phyloP scores from a whole-genome alignment of 1,140 invertebrate genomes.

The Brachionus angularis region DNA sequence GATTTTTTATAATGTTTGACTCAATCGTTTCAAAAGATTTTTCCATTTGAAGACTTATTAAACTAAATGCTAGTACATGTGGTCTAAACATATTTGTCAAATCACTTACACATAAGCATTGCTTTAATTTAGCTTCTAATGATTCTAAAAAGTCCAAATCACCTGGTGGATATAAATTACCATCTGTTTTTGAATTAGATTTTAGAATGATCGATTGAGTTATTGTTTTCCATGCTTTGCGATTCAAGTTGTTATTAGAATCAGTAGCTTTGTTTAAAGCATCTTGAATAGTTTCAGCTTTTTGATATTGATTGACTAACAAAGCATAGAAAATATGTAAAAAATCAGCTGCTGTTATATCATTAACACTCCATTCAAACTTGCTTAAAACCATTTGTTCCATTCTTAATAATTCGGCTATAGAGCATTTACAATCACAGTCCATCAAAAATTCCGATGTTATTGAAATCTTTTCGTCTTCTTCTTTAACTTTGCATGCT shows the following conservation, averaged over 20 bases:
- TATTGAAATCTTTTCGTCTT: conserved; percentile 58
- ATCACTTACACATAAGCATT: conserved; percentile 12
- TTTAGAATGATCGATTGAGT: too few species aligned
- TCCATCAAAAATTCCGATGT: conserved; percentile 53
- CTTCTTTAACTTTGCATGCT: conserved; percentile 57
- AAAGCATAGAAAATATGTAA: conserved; percentile 50
- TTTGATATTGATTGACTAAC: conserved; percentile 2
- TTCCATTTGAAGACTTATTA: conserved; percentile 21
- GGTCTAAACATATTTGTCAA: conserved; percentile 4
- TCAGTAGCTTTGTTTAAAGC: neutral
- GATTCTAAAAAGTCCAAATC: conserved; percentile 34
- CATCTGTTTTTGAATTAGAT: too few species aligned
- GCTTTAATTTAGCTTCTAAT: conserved; percentile 5
- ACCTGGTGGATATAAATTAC: conserved; percentile 7
- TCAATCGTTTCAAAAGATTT: neutral
- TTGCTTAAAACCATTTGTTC: conserved; percentile 55
- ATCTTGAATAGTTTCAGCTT: too few species aligned
- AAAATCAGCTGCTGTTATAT: conserved; percentile 54
- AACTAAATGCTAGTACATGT: conserved; percentile 7
- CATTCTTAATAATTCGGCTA: conserved; percentile 57
- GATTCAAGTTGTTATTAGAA: too few species aligned
- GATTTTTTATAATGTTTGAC: neutral
- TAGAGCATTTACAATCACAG: conserved; percentile 54
- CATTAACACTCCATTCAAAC: conserved; percentile 53
- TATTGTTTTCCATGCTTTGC: too few species aligned